Evolutionary conservation across 2,797 vertebrate species (phyloP).

Genomic region (Leptatherina wallacei): DNA sequence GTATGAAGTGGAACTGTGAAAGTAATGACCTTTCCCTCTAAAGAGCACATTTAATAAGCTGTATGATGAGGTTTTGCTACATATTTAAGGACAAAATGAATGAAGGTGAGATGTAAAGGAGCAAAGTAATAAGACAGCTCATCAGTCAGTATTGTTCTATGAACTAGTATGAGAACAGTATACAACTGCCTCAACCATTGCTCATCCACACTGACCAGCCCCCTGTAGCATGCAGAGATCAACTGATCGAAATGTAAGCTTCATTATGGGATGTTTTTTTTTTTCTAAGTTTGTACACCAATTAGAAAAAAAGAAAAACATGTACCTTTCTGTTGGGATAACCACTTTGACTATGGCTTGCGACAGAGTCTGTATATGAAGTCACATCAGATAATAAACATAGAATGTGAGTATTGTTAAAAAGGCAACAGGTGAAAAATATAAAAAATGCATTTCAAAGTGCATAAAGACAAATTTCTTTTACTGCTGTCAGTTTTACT

Average conservation of each 20-base stretch:
- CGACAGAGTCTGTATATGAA: slow-evolving; percentile 99
- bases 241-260: slow-evolving; percentile 85
- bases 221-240: slow-evolving; percentile 84
- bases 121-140: slow-evolving; percentile 28
- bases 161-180: slow-evolving; percentile 41
- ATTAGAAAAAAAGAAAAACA: slow-evolving; percentile 99
- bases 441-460: slow-evolving; percentile 97
- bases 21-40: slow-evolving; percentile 35
- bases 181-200: slow-evolving; percentile 87
- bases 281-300: slow-evolving; percentile 89
- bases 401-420: slow-evolving; percentile 99
- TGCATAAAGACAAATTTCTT: slow-evolving; percentile 89
- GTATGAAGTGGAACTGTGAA: slow-evolving; percentile 53
- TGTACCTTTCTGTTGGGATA: slow-evolving; percentile 99
- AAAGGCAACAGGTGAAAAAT: slow-evolving; percentile 99
- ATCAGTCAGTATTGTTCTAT: slow-evolving; percentile 47
- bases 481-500: slow-evolving; percentile 90
- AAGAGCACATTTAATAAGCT: slow-evolving; percentile 31
- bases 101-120: slow-evolving; percentile 51
- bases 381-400: slow-evolving; percentile 99
- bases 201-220: slow-evolving; percentile 91
- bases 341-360: slow-evolving; percentile 99
- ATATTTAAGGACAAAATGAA: slow-evolving; percentile 51
- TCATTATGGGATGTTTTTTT: slow-evolving; percentile 90
- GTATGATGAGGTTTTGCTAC: slow-evolving; percentile 42